Evolutionary conservation across 92 coral and sea anemone genomes (phyloP), one percentile per base, ranked within the genome.

Genomic region (Virgularia gustaviana): DNA sequence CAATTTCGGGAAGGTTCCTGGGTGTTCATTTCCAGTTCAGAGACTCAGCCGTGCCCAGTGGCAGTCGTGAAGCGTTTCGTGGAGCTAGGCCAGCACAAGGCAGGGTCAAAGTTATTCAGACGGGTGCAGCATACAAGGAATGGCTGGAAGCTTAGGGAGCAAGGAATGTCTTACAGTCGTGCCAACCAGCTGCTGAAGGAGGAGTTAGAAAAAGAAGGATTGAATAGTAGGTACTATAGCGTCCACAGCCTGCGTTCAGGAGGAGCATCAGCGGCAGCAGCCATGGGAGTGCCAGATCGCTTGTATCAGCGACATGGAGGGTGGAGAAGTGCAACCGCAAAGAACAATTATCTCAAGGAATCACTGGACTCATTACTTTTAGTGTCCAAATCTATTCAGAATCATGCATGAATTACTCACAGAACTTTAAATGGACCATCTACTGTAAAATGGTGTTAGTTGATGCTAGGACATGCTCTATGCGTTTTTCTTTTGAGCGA

Each of bases 1-100:
- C 84, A 79, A 51, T 79, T 79, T 49, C 52, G 66, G 1, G 67
- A 79, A 10, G 79, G 84, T 23, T 61, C 84, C 4, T 79, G 84
- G 84, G 67, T 71, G 16, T 72, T 70, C 55, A 65, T 79, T 37
- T 42, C 63, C 8, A 57, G 42, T 28, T 59, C 65, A 15, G 65
- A 59, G 5, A 32, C 36, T 20, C 39, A 59, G 30, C 65, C 65
- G 9, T 59, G 65, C 16, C 78, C 29, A 29, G 72, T 57, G 38
- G 83, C 76, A 44, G 59, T 42, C 23, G 36, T 70, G 1, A 65
- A 57, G 78, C 57, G 49, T 28, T 79, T 79, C 41, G 57, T 79
- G 42, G 49, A 11, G 16, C 51, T 43, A 42, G 56, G 52, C 35
- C 38, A 18, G 29, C 79, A 79, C 35, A 33, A 31, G 23, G 36